Evolutionary conservation across 2,888 invertebrate genomes (phyloP).

Genomic region (Campopleginae sp.): DNA sequence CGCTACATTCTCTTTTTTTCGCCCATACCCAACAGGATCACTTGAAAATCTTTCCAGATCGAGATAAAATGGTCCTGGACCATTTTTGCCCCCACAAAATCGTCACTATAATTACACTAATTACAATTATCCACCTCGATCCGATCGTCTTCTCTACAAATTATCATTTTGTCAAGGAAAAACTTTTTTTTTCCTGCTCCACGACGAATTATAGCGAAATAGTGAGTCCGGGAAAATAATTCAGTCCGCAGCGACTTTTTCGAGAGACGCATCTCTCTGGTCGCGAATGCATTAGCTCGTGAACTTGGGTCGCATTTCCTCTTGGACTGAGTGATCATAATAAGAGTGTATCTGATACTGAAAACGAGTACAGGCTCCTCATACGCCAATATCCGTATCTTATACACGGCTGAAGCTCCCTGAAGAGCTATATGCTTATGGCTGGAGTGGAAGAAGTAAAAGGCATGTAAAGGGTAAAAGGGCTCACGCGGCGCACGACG

Average conservation of each 20-base stretch:
- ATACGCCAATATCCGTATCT: conserved; percentile 45
- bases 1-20: conserved; percentile 9
- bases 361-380: conserved; percentile 31
- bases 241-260: not conserved
- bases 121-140: not conserved
- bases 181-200: not conserved
- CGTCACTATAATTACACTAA: not conserved
- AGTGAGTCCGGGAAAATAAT: not conserved
- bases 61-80: not conserved
- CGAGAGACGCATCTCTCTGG: not conserved
- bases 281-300: conserved; percentile 1
- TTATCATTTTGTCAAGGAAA: not conserved
- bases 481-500: conserved; percentile 63
- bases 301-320: conserved; percentile 16
- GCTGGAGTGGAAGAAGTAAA: conserved; percentile 31
- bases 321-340: conserved; percentile 25
- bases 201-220: not conserved
- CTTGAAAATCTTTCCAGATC: not conserved
- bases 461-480: conserved; percentile 48
- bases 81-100: not conserved
- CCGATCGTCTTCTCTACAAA: not conserved
- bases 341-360: conserved; percentile 34
- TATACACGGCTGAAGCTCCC: conserved; percentile 41
- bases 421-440: conserved; percentile 28
- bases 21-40: not conserved